Percentiles rank a stretch among this genome's conserved stretches.
Conservation (phyloP, 2,888 invertebrate genomes). For the Bombylius discolor region DNA sequence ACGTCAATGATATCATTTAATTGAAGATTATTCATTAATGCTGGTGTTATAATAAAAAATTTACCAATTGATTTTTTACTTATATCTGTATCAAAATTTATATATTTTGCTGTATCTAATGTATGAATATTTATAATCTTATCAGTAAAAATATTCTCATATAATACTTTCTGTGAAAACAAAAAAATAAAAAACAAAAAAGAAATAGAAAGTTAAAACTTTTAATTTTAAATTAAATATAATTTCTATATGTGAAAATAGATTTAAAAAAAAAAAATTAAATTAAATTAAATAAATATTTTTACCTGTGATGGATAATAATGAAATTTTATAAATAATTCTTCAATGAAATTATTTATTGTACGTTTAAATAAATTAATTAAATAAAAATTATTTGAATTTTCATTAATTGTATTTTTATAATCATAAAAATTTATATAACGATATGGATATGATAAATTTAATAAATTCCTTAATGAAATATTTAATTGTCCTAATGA, state of each 20-base stretch:
- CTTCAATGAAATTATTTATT: background rate
- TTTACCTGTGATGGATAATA: slow-evolving; percentile 8
- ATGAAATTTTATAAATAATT: slow-evolving; percentile 7
- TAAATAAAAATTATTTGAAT: background rate
- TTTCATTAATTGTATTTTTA: too few species aligned
- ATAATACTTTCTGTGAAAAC: slow-evolving; percentile 2
- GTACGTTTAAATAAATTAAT: background rate
- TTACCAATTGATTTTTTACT: slow-evolving; percentile 3
- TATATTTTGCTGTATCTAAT: too few species aligned
- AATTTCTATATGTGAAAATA: too few species aligned
- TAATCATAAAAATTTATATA: too few species aligned
- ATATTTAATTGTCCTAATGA: background rate
- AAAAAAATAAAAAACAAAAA: background rate
- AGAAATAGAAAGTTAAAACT: too few species aligned
- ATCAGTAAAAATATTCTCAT: background rate
- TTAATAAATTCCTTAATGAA: background rate
- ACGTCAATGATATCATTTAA: slow-evolving; percentile 4
- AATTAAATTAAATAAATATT: too few species aligned
- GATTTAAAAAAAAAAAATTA: too few species aligned
- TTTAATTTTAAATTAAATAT: too few species aligned
- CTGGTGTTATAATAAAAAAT: slow-evolving; percentile 5
- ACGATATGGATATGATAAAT: slow-evolving; percentile 4
- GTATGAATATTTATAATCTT: background rate
- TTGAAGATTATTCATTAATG: background rate
- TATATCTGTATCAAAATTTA: background rate